Evolutionary conservation across 2,113 vertebrate genomes (phyloP), one percentile per base, ranked within the genome.

Genomic region (Halichoeres trimaculatus): DNA sequence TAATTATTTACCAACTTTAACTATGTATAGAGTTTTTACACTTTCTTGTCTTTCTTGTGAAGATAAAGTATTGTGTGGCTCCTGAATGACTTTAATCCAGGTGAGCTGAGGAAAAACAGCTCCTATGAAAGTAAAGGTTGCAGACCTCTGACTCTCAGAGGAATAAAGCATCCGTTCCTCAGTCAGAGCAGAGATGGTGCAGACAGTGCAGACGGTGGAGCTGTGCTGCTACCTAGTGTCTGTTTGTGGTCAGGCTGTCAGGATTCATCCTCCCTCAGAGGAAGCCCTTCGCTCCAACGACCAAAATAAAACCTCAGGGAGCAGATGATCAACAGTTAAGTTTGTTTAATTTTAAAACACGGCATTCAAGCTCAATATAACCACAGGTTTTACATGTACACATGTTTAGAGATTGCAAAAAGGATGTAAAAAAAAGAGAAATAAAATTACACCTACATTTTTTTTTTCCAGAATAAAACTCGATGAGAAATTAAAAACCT

Each of bases 301-400:
- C 10, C 35, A 40, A 36, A 66, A 43, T 3, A 26, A 48, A 30
- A 30, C 3, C 30, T 30, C 3, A 30, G 6, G 30, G 30, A 30
- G 3, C 30, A 30, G 6, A 30, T 4, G 13, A 8, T 34, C 8
- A 71, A 86, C 78, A 85, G 85, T 93, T 90, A 86, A 55, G 91
- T 94, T 92, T 91, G 92, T 93, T 55, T 78, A 91, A 96, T 96
- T 95, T 96, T 90, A 96, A 97, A 98, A 98, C 96, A 96, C 94
- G 88, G 95, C 96, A 95, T 94, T 94, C 95, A 97, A 97, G 94
- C 94, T 95, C 94, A 96, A 94, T 94, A 94, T 93, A 95, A 96
- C 93, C 95, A 97, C 96, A 96, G 94, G 94, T 95, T 96, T 95
- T 92, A 96, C 96, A 96, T 90, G 88, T 94, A 96, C 92, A 91